phyloP scores from a whole-genome alignment of 92 coral and sea anemone species.

The Montipora capitata region DNA sequence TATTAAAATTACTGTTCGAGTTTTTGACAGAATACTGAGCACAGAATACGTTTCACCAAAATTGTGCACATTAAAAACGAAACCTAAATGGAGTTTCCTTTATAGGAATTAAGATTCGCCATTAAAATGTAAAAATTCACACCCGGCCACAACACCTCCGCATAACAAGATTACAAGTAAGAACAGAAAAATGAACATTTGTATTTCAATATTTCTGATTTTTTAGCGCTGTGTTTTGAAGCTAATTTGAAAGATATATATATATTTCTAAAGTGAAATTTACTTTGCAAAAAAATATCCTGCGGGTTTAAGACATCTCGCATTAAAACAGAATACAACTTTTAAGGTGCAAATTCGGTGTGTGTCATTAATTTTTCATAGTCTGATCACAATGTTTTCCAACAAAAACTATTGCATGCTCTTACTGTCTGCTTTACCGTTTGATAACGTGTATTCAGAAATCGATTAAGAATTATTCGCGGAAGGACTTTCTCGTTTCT shows the following conservation, averaged over 20 bases:
- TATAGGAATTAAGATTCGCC: conserved; percentile 4
- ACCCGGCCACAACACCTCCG: conserved; percentile 7
- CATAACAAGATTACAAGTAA: too few relatives aligned
- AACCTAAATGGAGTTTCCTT: neutral
- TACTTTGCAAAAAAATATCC: conserved; percentile 45
- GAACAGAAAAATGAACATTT: too few relatives aligned
- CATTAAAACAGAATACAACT: conserved; percentile 20
- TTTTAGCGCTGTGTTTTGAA: conserved; percentile 1
- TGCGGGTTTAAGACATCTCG: conserved; percentile 16
- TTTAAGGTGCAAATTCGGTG: conserved; percentile 17
- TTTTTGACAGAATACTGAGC: neutral
- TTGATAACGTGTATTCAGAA: too few relatives aligned
- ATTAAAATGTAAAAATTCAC: neutral
- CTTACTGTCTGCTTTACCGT: neutral
- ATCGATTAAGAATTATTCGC: too few relatives aligned
- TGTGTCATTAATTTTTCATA: conserved; percentile 23
- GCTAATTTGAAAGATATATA: conserved; percentile 16
- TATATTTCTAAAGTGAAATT: conserved; percentile 9
- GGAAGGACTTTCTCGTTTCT: neutral
- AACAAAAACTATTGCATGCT: neutral
- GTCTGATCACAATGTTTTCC: conserved; percentile 10
- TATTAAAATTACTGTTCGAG: neutral
- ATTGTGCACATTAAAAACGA: neutral
- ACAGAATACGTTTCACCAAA: neutral
- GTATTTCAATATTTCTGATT: too few relatives aligned